Conservation (phyloP, 2,888 invertebrate species). For the Beris morrisii region DNA sequence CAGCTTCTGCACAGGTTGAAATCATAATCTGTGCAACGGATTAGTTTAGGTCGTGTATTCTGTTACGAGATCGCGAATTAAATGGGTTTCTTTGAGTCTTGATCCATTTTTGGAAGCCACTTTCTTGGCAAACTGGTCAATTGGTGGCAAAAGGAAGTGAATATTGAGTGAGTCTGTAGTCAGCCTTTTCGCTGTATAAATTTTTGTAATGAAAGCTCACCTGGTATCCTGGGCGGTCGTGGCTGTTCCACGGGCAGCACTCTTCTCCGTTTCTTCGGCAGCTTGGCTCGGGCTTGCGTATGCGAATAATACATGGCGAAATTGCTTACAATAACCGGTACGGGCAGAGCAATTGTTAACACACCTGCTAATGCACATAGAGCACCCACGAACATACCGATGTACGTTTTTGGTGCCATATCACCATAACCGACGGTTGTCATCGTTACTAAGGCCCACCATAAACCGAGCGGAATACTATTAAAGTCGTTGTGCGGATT, state of each 20-base stretch:
- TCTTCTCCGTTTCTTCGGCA: slow-evolving; percentile 96
- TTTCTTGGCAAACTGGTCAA: too few relatives aligned
- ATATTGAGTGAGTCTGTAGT: too few relatives aligned
- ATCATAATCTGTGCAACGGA: not conserved
- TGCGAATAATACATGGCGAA: slow-evolving; percentile 97
- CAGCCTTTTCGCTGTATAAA: not conserved
- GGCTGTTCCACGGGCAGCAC: slow-evolving; percentile 95
- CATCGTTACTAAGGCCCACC: slow-evolving; percentile 99
- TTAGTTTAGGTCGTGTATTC: not conserved
- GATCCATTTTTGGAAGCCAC: too few relatives aligned
- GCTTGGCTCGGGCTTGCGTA: slow-evolving; percentile 95
- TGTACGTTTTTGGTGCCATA: slow-evolving; percentile 97
- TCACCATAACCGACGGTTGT: slow-evolving; percentile 98
- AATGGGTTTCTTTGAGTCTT: too few relatives aligned
- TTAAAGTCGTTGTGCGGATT: slow-evolving; percentile 97
- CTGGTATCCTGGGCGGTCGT: slow-evolving; percentile 65
- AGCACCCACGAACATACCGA: slow-evolving; percentile 98
- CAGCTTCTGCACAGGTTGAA: too few relatives aligned
- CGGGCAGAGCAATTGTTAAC: slow-evolving; percentile 96
- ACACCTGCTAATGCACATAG: slow-evolving; percentile 98
- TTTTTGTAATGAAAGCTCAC: slow-evolving; percentile 40
- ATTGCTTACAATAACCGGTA: slow-evolving; percentile 99
- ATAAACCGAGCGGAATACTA: slow-evolving; percentile 94
- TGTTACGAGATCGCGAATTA: too few relatives aligned
- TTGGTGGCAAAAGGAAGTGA: not conserved